Percentiles rank a stretch among this genome's conserved stretches.
Evolutionary conservation across 2,113 vertebrate genomes (phyloP).

Genomic region (Cephalopholis sonnerati): DNA sequence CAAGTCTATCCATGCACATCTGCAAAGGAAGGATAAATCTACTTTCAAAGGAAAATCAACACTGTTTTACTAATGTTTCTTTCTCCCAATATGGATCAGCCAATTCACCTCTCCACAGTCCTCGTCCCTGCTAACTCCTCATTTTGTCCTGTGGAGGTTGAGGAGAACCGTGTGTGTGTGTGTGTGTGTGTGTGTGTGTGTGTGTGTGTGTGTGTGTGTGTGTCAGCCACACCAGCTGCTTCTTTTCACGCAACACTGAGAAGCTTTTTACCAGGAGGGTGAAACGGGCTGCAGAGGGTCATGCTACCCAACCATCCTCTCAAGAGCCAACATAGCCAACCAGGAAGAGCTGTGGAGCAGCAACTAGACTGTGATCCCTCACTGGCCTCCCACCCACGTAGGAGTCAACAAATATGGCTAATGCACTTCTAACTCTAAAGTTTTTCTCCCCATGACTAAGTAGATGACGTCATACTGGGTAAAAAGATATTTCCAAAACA

Average conservation of each 20-base stretch:
- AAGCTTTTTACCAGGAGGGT: slow-evolving; percentile 13
- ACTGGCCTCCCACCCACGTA: background rate
- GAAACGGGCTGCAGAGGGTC: slow-evolving; percentile 3
- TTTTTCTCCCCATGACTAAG: background rate
- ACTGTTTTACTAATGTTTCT: background rate
- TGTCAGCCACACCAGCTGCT: slow-evolving; percentile 37
- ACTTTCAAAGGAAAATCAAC: background rate
- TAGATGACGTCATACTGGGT: background rate
- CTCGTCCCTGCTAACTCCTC: background rate
- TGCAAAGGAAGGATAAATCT: background rate
- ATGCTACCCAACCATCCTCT: background rate
- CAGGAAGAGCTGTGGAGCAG: background rate
- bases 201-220: background rate
- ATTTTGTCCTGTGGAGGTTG: background rate
- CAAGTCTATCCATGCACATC: background rate
- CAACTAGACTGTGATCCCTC: background rate
- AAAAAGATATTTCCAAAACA: background rate
- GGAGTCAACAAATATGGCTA: background rate
- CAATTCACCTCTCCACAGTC: background rate
- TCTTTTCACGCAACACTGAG: slow-evolving; percentile 37
- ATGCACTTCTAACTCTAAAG: background rate
- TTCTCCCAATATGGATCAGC: background rate
- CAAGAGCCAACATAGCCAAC: background rate
- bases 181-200: too few relatives aligned
- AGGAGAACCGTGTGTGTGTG: background rate